These are phyloP conservation scores for Metalampra italica DNA, from an alignment of 2,888 invertebrate species.

Conservation along the genomic window DNA sequence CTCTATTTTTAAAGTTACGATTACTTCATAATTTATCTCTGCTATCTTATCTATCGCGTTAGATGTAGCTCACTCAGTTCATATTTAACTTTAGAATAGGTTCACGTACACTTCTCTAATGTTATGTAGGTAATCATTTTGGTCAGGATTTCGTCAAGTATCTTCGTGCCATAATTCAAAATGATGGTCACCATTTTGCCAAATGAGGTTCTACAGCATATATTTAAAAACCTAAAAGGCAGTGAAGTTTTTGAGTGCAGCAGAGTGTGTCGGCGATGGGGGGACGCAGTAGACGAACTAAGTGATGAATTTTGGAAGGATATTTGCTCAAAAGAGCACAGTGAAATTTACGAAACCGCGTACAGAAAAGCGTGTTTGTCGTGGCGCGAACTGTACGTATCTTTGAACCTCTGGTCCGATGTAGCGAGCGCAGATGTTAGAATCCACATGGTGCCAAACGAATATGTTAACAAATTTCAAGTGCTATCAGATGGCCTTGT, in stretches of 20 bases:
- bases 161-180: no score
- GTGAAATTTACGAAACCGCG: neutral
- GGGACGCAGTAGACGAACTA: neutral
- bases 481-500: neutral
- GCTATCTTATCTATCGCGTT: no score
- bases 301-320: neutral
- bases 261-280: neutral
- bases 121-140: no score
- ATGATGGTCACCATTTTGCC: no score
- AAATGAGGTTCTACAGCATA: neutral
- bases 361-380: neutral
- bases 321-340: neutral
- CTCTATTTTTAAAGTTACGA: no score
- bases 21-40: no score
- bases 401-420: neutral
- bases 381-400: neutral
- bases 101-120: no score
- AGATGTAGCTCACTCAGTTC: no score
- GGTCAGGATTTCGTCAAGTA: no score
- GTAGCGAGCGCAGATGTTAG: neutral
- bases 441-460: neutral
- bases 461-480: no score
- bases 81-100: no score
- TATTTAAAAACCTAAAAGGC: neutral
- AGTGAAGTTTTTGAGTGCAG: neutral